phyloP scores from a whole-genome alignment of 1,140 invertebrate species.

The Scaptomyza hsui region DNA sequence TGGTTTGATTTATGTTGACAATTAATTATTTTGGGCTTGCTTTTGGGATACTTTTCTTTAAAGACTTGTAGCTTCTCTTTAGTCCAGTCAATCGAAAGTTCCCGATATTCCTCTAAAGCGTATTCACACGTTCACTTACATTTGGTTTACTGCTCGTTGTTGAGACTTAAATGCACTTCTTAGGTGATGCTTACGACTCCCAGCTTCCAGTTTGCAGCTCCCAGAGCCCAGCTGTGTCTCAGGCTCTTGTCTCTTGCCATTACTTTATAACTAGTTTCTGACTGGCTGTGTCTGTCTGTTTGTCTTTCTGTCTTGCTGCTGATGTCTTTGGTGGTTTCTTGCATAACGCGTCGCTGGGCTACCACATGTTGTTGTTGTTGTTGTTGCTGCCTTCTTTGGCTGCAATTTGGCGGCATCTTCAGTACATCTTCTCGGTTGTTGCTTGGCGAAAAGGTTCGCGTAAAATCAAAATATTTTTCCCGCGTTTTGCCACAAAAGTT shows the following conservation, averaged over 20 bases:
- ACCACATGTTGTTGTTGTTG: conserved; percentile 16
- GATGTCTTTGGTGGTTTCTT: conserved; percentile 54
- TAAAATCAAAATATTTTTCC: conserved; percentile 74
- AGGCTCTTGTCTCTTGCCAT: conserved; percentile 42
- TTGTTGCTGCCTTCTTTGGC: conserved; percentile 67
- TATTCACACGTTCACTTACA: background rate
- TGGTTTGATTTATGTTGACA: background rate
- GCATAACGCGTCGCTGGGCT: conserved; percentile 76
- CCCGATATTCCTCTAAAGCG: conserved; percentile 2
- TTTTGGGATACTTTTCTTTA: no score
- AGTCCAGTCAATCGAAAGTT: no score
- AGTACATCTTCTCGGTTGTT: conserved; percentile 31
- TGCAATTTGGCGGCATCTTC: conserved; percentile 79
- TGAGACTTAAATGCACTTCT: conserved; percentile 23
- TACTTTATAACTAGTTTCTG: conserved; percentile 77
- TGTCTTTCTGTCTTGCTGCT: conserved; percentile 35
- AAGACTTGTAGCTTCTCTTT: no score
- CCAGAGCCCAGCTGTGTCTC: conserved; percentile 31
- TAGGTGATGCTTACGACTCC: conserved; percentile 10
- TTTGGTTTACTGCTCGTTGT: conserved; percentile 6
- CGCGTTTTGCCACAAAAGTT: conserved; percentile 77
- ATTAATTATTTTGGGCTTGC: background rate
- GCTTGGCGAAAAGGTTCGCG: conserved; percentile 55
- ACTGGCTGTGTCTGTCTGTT: no score
- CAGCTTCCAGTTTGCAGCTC: conserved; percentile 13